Conservation (phyloP, 2,113 vertebrate species). For the Rhinoderma darwinii region DNA sequence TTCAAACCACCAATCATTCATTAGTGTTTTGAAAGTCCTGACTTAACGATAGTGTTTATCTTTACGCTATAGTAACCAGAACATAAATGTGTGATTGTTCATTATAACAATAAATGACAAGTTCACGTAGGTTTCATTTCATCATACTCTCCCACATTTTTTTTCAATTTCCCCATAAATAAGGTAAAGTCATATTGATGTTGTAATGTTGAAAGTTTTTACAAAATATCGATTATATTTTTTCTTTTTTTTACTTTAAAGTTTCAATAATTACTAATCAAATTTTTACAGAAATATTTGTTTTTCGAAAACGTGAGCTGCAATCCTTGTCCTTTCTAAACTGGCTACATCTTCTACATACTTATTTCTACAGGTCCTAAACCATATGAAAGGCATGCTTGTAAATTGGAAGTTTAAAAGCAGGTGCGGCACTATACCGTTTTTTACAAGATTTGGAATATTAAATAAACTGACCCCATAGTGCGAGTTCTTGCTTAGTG, state of each 20-base stretch:
- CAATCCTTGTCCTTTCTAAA: background rate
- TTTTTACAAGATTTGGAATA: slow-evolving; percentile 19
- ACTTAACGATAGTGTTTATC: too few relatives aligned
- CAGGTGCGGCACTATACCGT: background rate
- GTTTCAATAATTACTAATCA: background rate
- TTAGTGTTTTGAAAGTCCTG: too few relatives aligned
- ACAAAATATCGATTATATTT: background rate
- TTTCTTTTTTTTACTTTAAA: background rate
- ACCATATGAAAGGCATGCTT: background rate
- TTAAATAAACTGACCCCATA: slow-evolving; percentile 5
- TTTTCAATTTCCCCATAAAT: too few relatives aligned
- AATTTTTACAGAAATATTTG: background rate
- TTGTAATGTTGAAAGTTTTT: background rate
- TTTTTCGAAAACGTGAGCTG: background rate
- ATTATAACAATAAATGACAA: too few relatives aligned
- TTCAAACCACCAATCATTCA: too few relatives aligned
- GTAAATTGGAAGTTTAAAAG: background rate
- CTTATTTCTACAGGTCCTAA: background rate
- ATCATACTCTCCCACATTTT: too few relatives aligned
- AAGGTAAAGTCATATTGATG: background rate
- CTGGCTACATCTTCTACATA: background rate
- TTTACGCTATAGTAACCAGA: too few relatives aligned
- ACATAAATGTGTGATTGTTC: too few relatives aligned
- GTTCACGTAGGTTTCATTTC: too few relatives aligned
- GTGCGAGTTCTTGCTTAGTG: background rate